Conservation (phyloP, 2,888 invertebrate species). For the Drosophila lacicola region DNA sequence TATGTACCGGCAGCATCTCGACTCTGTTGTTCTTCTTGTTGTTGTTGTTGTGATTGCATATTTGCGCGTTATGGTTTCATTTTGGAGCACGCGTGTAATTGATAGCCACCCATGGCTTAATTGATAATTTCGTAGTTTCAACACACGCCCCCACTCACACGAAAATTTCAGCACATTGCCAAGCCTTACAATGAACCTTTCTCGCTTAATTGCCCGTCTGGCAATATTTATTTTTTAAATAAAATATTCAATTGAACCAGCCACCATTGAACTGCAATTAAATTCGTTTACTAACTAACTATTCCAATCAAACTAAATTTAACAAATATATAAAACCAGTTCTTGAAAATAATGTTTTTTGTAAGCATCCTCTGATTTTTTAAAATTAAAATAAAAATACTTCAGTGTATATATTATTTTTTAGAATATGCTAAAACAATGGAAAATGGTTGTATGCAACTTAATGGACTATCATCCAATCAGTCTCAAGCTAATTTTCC, state of each 20-base stretch:
- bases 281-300: neutral
- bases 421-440: no score
- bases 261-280: conserved; percentile 2
- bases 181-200: conserved; percentile 23
- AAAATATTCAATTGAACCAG: conserved; percentile 23
- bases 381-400: neutral
- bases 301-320: neutral
- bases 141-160: conserved; percentile 19
- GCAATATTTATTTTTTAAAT: conserved; percentile 30
- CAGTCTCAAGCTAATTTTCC: no score
- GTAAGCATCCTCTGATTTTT: neutral
- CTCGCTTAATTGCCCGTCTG: conserved; percentile 35
- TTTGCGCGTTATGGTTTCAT: conserved; percentile 72
- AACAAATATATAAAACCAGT: neutral
- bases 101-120: conserved; percentile 73
- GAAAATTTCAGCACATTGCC: conserved; percentile 16
- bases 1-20: conserved; percentile 49
- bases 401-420: no score
- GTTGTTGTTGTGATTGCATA: conserved; percentile 32
- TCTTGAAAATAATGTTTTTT: neutral
- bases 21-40: conserved; percentile 26
- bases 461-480: no score
- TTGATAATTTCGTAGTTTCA: conserved; percentile 73
- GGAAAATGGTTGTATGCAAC: no score
- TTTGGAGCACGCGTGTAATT: conserved; percentile 72